A percentile compares a stretch with the other conserved stretches of the same genome.
phyloP scores from a whole-genome alignment of 2,888 invertebrate genomes.

The Orthosia incerta region DNA sequence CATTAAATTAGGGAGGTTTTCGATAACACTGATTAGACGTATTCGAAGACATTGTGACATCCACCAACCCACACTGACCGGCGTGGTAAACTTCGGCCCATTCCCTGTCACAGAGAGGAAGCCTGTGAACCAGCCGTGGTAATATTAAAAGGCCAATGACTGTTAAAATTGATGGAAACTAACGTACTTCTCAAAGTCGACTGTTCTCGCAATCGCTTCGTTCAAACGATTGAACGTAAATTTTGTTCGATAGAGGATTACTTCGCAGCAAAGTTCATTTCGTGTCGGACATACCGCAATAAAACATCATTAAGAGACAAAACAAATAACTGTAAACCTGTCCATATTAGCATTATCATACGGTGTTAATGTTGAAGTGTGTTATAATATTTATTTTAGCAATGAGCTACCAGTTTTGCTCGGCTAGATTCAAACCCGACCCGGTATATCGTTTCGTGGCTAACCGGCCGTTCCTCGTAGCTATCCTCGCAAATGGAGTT shows the following conservation, averaged over 20 bases:
- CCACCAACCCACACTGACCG: no score
- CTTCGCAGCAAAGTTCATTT: background rate
- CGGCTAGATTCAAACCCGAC: background rate
- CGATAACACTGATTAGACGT: background rate
- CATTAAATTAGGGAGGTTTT: background rate
- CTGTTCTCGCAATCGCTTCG: no score
- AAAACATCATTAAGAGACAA: background rate
- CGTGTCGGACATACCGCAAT: background rate
- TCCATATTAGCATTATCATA: background rate
- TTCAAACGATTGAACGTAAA: slow-evolving; percentile 12
- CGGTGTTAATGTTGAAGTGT: background rate
- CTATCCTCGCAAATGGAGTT: slow-evolving; percentile 1
- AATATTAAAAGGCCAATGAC: no score
- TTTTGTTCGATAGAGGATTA: background rate
- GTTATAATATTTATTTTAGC: background rate
- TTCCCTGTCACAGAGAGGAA: no score
- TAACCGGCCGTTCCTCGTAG: slow-evolving; percentile 12
- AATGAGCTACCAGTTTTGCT: background rate
- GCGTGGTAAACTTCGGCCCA: no score
- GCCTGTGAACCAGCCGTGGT: no score
- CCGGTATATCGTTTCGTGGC: background rate
- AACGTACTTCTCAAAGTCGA: background rate
- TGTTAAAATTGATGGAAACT: background rate
- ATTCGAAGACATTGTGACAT: background rate
- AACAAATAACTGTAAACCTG: background rate